These are phyloP conservation scores for Tryphoninae sp. DNA, from an alignment of 2,888 invertebrate genomes.

Conservation along the genomic window DNA sequence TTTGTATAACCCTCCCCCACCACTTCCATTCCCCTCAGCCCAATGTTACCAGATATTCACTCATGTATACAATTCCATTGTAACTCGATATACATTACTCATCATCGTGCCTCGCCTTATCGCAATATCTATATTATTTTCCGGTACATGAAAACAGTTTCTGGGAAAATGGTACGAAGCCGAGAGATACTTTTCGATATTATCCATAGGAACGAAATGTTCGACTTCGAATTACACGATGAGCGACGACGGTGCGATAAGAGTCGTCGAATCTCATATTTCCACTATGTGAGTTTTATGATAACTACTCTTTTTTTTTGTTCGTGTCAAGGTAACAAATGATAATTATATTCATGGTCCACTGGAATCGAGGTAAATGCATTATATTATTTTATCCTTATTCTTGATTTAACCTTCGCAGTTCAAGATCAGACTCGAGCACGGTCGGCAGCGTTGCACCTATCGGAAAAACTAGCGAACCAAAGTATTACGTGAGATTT, in stretches of 20 bases:
- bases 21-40: not conserved
- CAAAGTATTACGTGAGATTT: conserved; percentile 85
- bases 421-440: conserved; percentile 83
- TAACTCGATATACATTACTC: conserved; percentile 17
- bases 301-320: conserved; percentile 15
- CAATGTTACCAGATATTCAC: not conserved
- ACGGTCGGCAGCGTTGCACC: conserved; percentile 84
- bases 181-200: conserved; percentile 89
- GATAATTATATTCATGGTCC: not conserved
- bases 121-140: conserved; percentile 14
- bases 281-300: conserved; percentile 80
- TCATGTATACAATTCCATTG: not conserved
- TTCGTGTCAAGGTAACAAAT: conserved; percentile 8
- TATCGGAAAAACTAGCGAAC: conserved; percentile 83
- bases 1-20: not conserved
- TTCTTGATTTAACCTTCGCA: conserved; percentile 73
- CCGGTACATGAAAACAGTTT: conserved; percentile 82
- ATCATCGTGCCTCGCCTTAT: not conserved
- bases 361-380: not conserved
- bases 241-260: conserved; percentile 81
- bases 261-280: conserved; percentile 81
- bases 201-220: conserved; percentile 90
- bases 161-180: conserved; percentile 91
- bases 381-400: conserved; percentile 3
- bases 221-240: conserved; percentile 86